Percentiles rank a stretch among this genome's conserved stretches.
phyloP scores from a whole-genome alignment of 2,113 vertebrate species.

The Baryphthengus martii region DNA sequence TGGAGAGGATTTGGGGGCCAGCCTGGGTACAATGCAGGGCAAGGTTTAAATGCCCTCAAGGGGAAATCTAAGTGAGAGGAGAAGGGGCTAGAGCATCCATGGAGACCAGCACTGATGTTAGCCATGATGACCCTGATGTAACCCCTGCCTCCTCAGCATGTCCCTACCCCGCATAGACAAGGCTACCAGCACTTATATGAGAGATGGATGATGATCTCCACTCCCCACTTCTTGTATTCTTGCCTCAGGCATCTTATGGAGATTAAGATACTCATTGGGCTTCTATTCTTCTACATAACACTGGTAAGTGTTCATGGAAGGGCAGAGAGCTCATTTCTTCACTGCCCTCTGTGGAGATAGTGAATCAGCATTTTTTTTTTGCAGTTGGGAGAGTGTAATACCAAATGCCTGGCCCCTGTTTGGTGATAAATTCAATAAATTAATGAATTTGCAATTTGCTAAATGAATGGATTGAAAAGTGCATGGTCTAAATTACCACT shows the following conservation, averaged over 20 bases:
- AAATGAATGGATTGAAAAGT: neutral
- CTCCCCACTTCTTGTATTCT: neutral
- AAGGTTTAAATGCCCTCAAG: neutral
- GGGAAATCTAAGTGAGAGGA: neutral
- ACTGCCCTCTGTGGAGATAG: neutral
- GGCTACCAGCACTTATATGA: neutral
- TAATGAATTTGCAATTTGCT: neutral
- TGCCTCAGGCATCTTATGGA: neutral
- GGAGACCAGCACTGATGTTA: neutral
- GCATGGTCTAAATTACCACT: neutral
- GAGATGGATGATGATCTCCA: neutral
- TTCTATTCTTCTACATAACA: neutral
- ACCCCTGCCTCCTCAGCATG: neutral
- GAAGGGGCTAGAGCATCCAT: neutral
- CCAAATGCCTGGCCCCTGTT: neutral
- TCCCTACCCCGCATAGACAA: neutral
- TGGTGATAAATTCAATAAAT: neutral
- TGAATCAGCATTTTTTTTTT: neutral
- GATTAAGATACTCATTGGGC: neutral
- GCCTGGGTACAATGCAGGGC: neutral
- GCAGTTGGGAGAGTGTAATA: neutral
- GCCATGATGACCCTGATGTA: neutral
- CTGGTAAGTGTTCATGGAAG: rapidly evolving
- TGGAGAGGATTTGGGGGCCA: neutral
- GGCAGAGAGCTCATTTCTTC: neutral